Percentiles rank a stretch among this genome's conserved stretches.
phyloP scores from a whole-genome alignment of 1,140 invertebrate genomes.

The Drosophila asahinai region DNA sequence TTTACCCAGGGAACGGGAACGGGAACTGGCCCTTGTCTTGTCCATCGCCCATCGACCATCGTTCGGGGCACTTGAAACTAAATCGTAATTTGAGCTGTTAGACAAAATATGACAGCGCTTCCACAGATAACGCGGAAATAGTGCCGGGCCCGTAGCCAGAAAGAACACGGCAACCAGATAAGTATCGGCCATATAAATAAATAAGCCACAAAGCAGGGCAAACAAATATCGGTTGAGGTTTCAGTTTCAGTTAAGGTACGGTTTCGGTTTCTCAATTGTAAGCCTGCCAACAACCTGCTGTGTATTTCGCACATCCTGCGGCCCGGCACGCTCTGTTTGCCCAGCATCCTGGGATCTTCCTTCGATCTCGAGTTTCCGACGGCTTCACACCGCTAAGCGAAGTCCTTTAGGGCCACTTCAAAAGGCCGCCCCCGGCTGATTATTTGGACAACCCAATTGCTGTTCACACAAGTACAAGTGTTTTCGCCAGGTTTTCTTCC shows the following conservation, averaged over 20 bases:
- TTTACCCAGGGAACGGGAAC: not conserved
- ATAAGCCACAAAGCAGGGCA: slow-evolving; percentile 46
- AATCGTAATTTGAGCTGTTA: slow-evolving; percentile 83
- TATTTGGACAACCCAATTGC: slow-evolving; percentile 29
- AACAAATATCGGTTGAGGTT: slow-evolving; percentile 27
- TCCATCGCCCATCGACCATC: slow-evolving; percentile 56
- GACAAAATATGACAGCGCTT: slow-evolving; percentile 76
- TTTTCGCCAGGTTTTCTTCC: slow-evolving; percentile 25
- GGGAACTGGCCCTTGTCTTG: slow-evolving; percentile 35
- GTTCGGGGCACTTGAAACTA: slow-evolving; percentile 75
- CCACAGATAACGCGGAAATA: slow-evolving; percentile 50
- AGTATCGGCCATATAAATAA: slow-evolving; percentile 70
- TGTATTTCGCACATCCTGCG: slow-evolving; percentile 69
- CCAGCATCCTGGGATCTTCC: slow-evolving; percentile 21
- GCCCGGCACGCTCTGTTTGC: slow-evolving; percentile 64
- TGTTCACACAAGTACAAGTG: slow-evolving; percentile 44
- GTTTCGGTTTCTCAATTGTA: slow-evolving; percentile 7
- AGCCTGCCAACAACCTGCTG: slow-evolving; percentile 56
- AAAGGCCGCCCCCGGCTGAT: slow-evolving; percentile 33
- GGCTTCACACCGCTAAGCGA: slow-evolving; percentile 54
- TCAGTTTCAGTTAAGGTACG: not conserved
- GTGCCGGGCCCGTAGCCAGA: not conserved
- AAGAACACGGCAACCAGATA: slow-evolving; percentile 41
- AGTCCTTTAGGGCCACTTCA: slow-evolving; percentile 56
- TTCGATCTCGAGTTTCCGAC: slow-evolving; percentile 26